Base-by-base conservation (phyloP, 2,797 vertebrate genomes). In the Semaprochilodus insignis region DNA sequence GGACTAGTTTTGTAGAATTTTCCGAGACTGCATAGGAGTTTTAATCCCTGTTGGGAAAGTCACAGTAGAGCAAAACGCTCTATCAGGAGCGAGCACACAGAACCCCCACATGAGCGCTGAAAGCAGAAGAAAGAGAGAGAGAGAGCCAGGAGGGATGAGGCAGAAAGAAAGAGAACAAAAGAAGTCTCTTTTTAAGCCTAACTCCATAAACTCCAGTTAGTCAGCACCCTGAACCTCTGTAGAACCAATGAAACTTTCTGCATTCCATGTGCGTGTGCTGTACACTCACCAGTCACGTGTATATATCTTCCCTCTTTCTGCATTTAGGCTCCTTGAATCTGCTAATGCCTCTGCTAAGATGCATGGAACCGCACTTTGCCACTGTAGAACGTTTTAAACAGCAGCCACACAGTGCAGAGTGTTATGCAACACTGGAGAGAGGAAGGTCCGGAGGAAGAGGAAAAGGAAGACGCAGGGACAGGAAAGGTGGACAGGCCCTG, bases 401-500 rank as follows among this genome's bases (percentile, higher is more conserved):
- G 63, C 66, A 78, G 71, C 60, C 62, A 78, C 76, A 76, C 79
- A 59, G 40, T 19, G 2, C n/a, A 48, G 51, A 4, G 27, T 67
- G 75, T 81, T 59, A 59, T 57, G 8, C 48, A 81, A 63, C 34
- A n/a, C n/a, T 54, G 55, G 55, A 74, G 74, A 62, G 60, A 84
- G 81, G 67, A 66, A 70, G 79, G 73, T 63, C 23, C 67, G 23
- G 31, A 75, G 83, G 72, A 81, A 77, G 14, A 78, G 82, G 70
- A 27, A 78, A 44, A 80, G 60, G 76, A 83, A 78, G 60, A 81
- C 62, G 13, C 17, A 51, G 44, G 67, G 36, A 71, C 4, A 84
- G 82, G 77, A 82, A 87, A 70, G 34, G 25, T 74, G 55, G 59
- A 70, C 52, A 55, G 54, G 23, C 48, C 55, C 48, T 59, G 65